These are phyloP conservation scores for Crotophaga sulcirostris DNA, from an alignment of 2,113 vertebrate species.

Conservation along the genomic window DNA sequence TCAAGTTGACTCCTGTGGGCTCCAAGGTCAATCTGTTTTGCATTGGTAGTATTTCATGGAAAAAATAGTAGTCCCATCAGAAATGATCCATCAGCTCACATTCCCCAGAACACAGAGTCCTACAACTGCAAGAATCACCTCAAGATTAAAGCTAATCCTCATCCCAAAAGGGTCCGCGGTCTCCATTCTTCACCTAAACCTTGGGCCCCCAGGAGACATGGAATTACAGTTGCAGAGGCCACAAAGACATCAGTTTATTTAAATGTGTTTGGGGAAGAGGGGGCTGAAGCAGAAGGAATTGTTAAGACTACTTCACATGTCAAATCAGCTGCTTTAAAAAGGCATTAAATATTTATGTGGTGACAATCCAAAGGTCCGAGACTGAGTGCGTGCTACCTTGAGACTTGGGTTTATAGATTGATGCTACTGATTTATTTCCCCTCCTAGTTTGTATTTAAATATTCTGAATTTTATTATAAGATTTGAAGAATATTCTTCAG, in stretches of 20 bases:
- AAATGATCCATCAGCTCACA: constrained; percentile 62
- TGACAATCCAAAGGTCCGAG: neutral
- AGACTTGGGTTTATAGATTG: constrained; percentile 35
- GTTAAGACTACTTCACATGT: constrained; percentile 30
- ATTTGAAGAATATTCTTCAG: neutral
- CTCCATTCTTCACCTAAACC: constrained; percentile 78
- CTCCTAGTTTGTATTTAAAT: neutral
- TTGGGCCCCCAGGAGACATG: constrained; percentile 47
- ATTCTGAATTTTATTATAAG: constrained; percentile 23
- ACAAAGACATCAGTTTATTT: constrained; percentile 61
- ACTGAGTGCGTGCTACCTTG: neutral
- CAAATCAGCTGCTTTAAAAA: constrained; percentile 34
- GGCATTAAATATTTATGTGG: constrained; percentile 28
- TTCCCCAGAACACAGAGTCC: constrained; percentile 58
- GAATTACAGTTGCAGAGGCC: constrained; percentile 61
- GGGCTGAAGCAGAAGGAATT: constrained; percentile 37
- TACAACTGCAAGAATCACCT: constrained; percentile 76
- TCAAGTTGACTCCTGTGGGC: constrained; percentile 74
- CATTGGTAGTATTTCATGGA: constrained; percentile 61
- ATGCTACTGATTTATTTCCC: neutral
- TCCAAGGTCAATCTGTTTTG: constrained; percentile 81
- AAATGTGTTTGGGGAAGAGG: constrained; percentile 44
- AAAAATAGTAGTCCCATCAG: constrained; percentile 55
- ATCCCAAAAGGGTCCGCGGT: constrained; percentile 74
- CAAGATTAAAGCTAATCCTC: constrained; percentile 81